Conservation (phyloP, 2,113 vertebrate genomes). For the Halichoerus grypus region DNA sequence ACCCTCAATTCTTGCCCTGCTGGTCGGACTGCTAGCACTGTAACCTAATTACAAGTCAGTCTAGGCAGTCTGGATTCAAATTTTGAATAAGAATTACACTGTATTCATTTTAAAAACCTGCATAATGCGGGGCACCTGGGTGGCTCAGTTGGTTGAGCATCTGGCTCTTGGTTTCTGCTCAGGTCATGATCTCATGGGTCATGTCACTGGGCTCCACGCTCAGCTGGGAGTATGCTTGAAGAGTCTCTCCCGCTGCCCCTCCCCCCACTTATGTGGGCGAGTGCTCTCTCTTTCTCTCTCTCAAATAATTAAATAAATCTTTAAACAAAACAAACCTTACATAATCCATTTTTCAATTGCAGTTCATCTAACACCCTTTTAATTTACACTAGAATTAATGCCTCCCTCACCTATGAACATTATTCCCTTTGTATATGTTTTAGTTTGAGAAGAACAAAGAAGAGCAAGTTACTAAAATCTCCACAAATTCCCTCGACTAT, state of each 20-base stretch:
- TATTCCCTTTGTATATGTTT: neutral
- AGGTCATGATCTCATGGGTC: neutral
- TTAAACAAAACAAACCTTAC: neutral
- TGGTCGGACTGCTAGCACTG: neutral
- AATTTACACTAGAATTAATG: neutral
- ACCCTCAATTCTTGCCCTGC: neutral
- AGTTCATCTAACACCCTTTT: neutral
- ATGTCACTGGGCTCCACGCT: neutral
- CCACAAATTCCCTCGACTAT: neutral
- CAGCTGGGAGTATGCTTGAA: neutral
- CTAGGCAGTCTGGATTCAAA: neutral
- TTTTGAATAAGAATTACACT: neutral
- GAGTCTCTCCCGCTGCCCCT: too few relatives aligned
- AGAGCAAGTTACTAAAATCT: neutral
- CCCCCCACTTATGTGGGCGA: neutral
- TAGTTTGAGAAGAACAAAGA: neutral
- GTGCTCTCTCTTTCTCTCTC: neutral
- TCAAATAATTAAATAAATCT: neutral
- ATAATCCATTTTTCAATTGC: neutral
- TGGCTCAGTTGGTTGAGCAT: neutral
- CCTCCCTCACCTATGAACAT: fast-evolving
- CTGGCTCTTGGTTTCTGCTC: neutral
- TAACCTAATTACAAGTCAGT: neutral
- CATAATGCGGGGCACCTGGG: neutral
- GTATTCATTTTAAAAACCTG: neutral